Evolutionary conservation across 2,113 vertebrate genomes (phyloP).

Genomic region (Pangasianodon hypophthalmus): DNA sequence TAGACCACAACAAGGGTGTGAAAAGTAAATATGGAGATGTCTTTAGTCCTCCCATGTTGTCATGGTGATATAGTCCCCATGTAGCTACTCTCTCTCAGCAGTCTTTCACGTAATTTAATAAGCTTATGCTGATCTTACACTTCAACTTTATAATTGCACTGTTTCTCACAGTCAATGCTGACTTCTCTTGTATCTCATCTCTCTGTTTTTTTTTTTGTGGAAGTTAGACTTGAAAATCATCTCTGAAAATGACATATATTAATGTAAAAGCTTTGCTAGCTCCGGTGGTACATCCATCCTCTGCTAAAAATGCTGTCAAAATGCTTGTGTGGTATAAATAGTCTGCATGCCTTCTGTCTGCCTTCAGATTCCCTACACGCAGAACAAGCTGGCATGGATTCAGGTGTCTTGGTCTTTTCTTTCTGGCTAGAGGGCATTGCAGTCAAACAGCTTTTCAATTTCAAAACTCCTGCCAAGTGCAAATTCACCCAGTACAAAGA

Average conservation of each 20-base stretch:
- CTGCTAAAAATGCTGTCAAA: slow-evolving; percentile 26
- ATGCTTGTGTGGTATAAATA: slow-evolving; percentile 66
- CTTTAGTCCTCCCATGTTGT: not conserved
- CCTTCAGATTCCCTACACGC: slow-evolving; percentile 50
- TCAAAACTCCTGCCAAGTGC: slow-evolving; percentile 61
- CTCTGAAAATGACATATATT: slow-evolving; percentile 25
- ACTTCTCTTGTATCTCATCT: slow-evolving; percentile 12
- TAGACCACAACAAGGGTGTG: not conserved
- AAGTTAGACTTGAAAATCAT: slow-evolving; percentile 5
- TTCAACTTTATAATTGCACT: not conserved
- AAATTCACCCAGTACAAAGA: slow-evolving; percentile 61
- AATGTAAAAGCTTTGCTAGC: slow-evolving; percentile 33
- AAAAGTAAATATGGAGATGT: slow-evolving; percentile 7
- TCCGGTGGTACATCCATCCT: slow-evolving; percentile 57
- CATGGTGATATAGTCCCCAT: slow-evolving; percentile 24
- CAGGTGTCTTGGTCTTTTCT: slow-evolving; percentile 45
- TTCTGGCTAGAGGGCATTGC: slow-evolving; percentile 48
- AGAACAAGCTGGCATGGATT: slow-evolving; percentile 55
- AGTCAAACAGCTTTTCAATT: slow-evolving; percentile 51
- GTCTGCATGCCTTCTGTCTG: slow-evolving; percentile 55
- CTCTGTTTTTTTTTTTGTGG: not conserved
- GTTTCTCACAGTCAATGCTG: not conserved
- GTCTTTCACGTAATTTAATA: not conserved
- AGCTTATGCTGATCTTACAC: slow-evolving; percentile 8
- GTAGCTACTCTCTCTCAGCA: slow-evolving; percentile 12